These are phyloP conservation scores for Blastomussa wellsi DNA, from an alignment of 92 coral and sea anemone species.

Conservation along the genomic window DNA sequence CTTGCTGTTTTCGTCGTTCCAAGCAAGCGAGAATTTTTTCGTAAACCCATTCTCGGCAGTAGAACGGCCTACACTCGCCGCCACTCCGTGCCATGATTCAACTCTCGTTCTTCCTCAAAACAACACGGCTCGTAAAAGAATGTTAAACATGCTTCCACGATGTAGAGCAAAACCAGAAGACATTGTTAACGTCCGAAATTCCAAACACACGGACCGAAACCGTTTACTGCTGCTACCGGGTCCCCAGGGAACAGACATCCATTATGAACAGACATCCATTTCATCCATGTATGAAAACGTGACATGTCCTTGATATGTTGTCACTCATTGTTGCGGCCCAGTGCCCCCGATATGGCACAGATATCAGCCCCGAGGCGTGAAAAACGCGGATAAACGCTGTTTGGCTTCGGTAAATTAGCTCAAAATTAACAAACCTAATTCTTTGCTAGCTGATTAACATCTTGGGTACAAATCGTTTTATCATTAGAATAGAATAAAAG, in stretches of 20 bases:
- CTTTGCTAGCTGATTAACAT: constrained; percentile 25
- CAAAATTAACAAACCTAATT: constrained; percentile 16
- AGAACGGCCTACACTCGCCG: constrained; percentile 67
- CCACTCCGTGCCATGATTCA: constrained; percentile 60
- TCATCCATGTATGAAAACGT: constrained; percentile 36
- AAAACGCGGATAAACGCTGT: constrained; percentile 16
- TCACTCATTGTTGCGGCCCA: constrained; percentile 40
- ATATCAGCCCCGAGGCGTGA: constrained; percentile 28
- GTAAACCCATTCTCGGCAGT: constrained; percentile 97
- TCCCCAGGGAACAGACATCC: constrained; percentile 63
- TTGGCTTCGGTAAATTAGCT: constrained; percentile 23
- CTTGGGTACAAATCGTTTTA: background rate
- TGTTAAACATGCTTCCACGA: constrained; percentile 22
- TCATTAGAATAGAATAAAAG: background rate
- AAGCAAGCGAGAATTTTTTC: constrained; percentile 87
- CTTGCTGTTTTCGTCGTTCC: constrained; percentile 73
- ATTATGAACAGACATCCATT: constrained; percentile 43
- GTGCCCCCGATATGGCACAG: constrained; percentile 12
- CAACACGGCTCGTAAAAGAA: constrained; percentile 28
- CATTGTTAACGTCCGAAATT: constrained; percentile 18
- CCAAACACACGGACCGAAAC: constrained; percentile 34
- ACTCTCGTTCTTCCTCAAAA: background rate
- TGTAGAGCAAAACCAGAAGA: constrained; percentile 10
- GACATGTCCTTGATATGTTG: constrained; percentile 63
- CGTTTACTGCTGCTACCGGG: constrained; percentile 22